A percentile compares a stretch with the other conserved stretches of the same genome.
These are phyloP conservation scores for Drepana falcataria DNA, from an alignment of 2,888 invertebrate species.

Conservation along the genomic window DNA sequence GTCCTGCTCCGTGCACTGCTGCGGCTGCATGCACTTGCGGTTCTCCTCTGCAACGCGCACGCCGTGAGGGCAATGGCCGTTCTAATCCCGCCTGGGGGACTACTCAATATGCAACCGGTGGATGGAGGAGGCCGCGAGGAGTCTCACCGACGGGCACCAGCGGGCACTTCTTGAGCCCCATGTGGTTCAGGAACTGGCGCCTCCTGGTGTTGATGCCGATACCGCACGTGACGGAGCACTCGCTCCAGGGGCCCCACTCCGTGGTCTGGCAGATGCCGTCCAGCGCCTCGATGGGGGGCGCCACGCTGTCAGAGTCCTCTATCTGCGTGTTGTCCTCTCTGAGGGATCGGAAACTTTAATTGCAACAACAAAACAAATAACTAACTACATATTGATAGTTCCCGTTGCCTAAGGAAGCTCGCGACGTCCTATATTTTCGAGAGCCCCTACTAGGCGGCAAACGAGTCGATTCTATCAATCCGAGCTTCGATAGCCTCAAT, in stretches of 20 bases:
- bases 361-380: no score
- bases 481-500: no score
- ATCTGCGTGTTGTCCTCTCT: slow-evolving; percentile 32
- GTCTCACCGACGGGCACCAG: slow-evolving; percentile 81
- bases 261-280: slow-evolving; percentile 82
- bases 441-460: no score
- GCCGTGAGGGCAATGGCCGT: no score
- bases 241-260: slow-evolving; percentile 89
- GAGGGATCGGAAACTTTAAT: background rate
- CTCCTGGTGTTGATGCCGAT: slow-evolving; percentile 86
- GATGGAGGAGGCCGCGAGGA: no score
- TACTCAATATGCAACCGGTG: no score
- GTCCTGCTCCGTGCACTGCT: slow-evolving; percentile 73
- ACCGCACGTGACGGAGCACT: slow-evolving; percentile 93
- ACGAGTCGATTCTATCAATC: no score
- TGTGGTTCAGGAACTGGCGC: slow-evolving; percentile 84
- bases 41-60: slow-evolving; percentile 81
- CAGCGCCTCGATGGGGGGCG: slow-evolving; percentile 24
- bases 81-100: no score
- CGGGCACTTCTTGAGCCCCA: slow-evolving; percentile 89
- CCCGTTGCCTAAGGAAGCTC: no score
- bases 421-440: no score
- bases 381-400: no score
- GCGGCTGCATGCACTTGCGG: slow-evolving; percentile 87
- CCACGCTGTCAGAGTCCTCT: slow-evolving; percentile 23